Conservation (phyloP, 2,113 vertebrate genomes). For the Elachura formosa region DNA sequence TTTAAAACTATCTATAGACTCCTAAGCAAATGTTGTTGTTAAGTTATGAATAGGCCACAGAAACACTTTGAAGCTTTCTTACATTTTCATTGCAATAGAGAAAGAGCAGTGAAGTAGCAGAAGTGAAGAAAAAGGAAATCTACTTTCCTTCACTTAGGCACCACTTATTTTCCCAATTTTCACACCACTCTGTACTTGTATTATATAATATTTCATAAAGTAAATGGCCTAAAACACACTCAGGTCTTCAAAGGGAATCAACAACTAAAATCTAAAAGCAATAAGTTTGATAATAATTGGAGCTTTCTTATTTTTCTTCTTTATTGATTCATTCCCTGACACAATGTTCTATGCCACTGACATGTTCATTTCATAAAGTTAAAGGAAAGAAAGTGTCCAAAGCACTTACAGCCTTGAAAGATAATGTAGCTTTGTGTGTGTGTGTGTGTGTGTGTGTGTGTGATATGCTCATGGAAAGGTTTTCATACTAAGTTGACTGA, state of each 20-base stretch:
- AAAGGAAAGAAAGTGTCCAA: no score
- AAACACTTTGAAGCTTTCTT: constrained; percentile 22
- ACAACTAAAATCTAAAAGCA: not conserved
- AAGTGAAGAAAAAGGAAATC: not conserved
- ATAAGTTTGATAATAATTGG: not conserved
- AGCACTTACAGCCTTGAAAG: not conserved
- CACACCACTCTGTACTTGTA: not conserved
- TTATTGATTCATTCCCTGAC: not conserved
- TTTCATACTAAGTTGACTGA: not conserved
- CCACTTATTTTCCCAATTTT: not conserved
- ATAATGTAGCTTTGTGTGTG: not conserved
- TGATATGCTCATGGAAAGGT: no score
- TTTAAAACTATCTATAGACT: constrained; percentile 57
- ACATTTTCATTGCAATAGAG: constrained; percentile 19
- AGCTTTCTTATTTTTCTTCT: not conserved
- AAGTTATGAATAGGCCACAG: constrained; percentile 27
- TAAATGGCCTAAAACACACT: not conserved
- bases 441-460: no score
- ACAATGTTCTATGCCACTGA: not conserved
- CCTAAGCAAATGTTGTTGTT: constrained; percentile 59
- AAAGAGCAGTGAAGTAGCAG: not conserved
- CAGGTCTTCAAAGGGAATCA: not conserved
- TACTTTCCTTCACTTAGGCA: not conserved
- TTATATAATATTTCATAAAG: not conserved
- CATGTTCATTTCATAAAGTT: not conserved